Conservation (phyloP, 2,888 invertebrate species). For the Drosophila borborema region DNA sequence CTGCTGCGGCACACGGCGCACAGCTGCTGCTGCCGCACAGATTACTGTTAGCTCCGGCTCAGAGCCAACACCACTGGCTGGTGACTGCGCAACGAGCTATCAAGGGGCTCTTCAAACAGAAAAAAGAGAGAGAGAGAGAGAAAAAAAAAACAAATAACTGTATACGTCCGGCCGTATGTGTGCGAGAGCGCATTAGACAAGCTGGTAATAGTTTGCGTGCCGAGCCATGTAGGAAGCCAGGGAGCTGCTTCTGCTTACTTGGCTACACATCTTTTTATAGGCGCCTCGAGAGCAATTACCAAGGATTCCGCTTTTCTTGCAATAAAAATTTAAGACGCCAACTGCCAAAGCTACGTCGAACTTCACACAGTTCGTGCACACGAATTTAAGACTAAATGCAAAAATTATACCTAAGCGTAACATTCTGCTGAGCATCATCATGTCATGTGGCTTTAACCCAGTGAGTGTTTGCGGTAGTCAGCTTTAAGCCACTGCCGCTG, state of each 20-base stretch:
- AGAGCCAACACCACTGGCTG: conserved; percentile 20
- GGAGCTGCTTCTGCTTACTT: conserved; percentile 63
- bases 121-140: background rate
- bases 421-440: conserved; percentile 45
- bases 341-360: conserved; percentile 12
- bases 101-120: conserved; percentile 68
- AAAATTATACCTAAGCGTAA: conserved; percentile 70
- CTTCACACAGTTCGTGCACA: conserved; percentile 31
- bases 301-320: conserved; percentile 73
- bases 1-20: conserved; percentile 48
- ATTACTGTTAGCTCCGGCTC: conserved; percentile 51
- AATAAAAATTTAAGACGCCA: conserved; percentile 76
- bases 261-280: conserved; percentile 76
- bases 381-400: conserved; percentile 74
- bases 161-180: conserved; percentile 4
- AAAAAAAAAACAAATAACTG: background rate
- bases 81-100: conserved; percentile 62
- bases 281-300: conserved; percentile 76
- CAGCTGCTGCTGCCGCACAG: conserved; percentile 44
- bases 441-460: conserved; percentile 37
- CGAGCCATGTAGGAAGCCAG: conserved; percentile 18
- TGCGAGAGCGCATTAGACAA: conserved; percentile 43
- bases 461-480: background rate
- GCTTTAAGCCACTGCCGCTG: conserved; percentile 37
- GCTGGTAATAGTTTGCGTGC: conserved; percentile 60